These are phyloP conservation scores for Carcina quercana DNA, from an alignment of 2,888 invertebrate genomes.

Conservation along the genomic window DNA sequence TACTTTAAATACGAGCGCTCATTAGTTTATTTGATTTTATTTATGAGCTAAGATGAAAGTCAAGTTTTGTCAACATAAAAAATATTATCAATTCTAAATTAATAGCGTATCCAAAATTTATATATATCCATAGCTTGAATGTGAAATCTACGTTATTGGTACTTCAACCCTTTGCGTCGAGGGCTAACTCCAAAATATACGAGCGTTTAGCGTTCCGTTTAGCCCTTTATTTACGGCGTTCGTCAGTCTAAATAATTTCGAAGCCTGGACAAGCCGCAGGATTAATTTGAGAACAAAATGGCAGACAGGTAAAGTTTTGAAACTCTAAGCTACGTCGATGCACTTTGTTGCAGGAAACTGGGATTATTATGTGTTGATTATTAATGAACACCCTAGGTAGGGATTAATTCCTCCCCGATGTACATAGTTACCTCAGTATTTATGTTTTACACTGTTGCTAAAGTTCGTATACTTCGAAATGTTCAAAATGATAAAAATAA, in stretches of 20 bases:
- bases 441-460: too few species aligned
- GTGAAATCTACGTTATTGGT: slow-evolving; percentile 33
- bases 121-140: too few species aligned
- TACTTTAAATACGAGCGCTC: too few species aligned
- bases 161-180: slow-evolving; percentile 20
- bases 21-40: too few species aligned
- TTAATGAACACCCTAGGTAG: slow-evolving; percentile 18
- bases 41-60: too few species aligned
- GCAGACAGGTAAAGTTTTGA: slow-evolving; percentile 33
- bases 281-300: slow-evolving; percentile 59
- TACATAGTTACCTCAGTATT: too few species aligned
- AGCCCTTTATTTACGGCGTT: slow-evolving; percentile 55
- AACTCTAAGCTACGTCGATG: slow-evolving; percentile 28
- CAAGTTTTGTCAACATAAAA: too few species aligned
- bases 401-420: too few species aligned
- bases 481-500: too few species aligned
- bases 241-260: slow-evolving; percentile 60
- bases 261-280: slow-evolving; percentile 47
- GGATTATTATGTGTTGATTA: slow-evolving; percentile 44
- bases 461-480: too few species aligned
- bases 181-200: slow-evolving; percentile 52
- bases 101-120: too few species aligned
- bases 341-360: slow-evolving; percentile 34
- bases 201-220: slow-evolving; percentile 47
- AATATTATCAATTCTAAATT: too few species aligned